Percentiles rank a stretch among this genome's conserved stretches.
These are phyloP conservation scores for Ophioderma brevispina DNA, from an alignment of 35 echinoderm and acorn worm genomes.

Conservation along the genomic window DNA sequence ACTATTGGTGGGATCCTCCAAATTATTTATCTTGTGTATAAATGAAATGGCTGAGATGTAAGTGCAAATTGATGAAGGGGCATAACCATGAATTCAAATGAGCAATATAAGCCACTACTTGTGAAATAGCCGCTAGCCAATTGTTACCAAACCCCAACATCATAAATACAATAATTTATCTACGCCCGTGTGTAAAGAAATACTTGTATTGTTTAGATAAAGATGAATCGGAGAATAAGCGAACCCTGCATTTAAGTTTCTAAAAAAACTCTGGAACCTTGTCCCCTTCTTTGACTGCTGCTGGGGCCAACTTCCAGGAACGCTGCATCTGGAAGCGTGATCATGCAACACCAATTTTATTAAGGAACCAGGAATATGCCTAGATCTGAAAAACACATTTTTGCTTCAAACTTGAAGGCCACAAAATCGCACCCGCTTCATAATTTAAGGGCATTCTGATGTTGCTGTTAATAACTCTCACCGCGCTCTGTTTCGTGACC, in stretches of 20 bases:
- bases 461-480: constrained; percentile 3
- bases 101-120: constrained; percentile 27
- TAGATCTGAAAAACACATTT: constrained; percentile 16
- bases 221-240: not conserved
- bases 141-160: not conserved
- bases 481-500: constrained; percentile 23
- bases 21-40: not conserved
- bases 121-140: not conserved
- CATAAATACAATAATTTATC: not conserved
- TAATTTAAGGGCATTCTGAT: not conserved
- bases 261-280: not conserved
- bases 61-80: constrained; percentile 9
- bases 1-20: not conserved
- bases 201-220: not conserved
- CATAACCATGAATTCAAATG: not conserved
- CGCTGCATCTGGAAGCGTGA: not conserved
- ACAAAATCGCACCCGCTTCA: not conserved
- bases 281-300: not conserved
- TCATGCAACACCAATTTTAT: too few species aligned
- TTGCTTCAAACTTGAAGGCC: not conserved
- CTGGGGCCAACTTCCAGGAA: constrained; percentile 7
- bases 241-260: not conserved
- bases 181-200: not conserved
- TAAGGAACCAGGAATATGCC: not conserved
- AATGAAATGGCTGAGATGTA: not conserved